Conservation (phyloP, 2,888 invertebrate genomes). For the Chymomyza amoena region DNA sequence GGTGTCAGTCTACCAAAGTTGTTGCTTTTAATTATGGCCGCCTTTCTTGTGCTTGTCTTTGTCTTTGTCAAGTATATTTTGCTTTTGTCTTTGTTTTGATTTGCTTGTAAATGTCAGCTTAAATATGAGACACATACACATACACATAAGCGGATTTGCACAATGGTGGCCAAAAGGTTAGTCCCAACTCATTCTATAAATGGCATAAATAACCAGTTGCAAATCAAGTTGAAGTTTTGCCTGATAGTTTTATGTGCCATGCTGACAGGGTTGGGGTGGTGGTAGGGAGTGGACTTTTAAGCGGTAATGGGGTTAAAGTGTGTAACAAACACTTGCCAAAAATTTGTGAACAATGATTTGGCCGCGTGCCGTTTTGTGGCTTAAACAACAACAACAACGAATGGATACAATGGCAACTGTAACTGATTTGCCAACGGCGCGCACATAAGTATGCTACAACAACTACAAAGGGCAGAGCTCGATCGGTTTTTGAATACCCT, state of each 20-base stretch:
- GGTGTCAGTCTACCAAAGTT: slow-evolving; percentile 13
- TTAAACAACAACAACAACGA: slow-evolving; percentile 41
- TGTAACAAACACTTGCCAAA: slow-evolving; percentile 51
- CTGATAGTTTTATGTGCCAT: slow-evolving; percentile 69
- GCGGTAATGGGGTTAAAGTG: not conserved
- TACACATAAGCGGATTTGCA: slow-evolving; percentile 58
- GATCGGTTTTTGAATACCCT: not conserved
- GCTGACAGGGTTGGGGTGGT: slow-evolving; percentile 18
- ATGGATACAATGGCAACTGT: slow-evolving; percentile 35
- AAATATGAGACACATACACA: slow-evolving; percentile 48
- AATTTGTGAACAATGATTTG: slow-evolving; percentile 61
- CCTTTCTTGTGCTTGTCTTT: not conserved
- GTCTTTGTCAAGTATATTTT: not conserved
- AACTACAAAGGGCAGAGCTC: not conserved
- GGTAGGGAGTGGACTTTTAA: not conserved
- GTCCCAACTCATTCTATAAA: slow-evolving; percentile 19
- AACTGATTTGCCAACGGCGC: slow-evolving; percentile 59
- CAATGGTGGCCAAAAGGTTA: slow-evolving; percentile 43
- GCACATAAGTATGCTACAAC: slow-evolving; percentile 39
- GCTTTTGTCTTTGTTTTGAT: slow-evolving; percentile 52
- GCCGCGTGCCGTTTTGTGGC: slow-evolving; percentile 58
- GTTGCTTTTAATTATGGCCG: slow-evolving; percentile 51
- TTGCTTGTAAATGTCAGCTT: slow-evolving; percentile 59
- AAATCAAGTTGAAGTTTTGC: slow-evolving; percentile 7
- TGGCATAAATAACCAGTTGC: slow-evolving; percentile 48